Evolutionary conservation across 2,113 vertebrate species (phyloP), one percentile per base, ranked within the genome.

Genomic region (Leuciscus idus): DNA sequence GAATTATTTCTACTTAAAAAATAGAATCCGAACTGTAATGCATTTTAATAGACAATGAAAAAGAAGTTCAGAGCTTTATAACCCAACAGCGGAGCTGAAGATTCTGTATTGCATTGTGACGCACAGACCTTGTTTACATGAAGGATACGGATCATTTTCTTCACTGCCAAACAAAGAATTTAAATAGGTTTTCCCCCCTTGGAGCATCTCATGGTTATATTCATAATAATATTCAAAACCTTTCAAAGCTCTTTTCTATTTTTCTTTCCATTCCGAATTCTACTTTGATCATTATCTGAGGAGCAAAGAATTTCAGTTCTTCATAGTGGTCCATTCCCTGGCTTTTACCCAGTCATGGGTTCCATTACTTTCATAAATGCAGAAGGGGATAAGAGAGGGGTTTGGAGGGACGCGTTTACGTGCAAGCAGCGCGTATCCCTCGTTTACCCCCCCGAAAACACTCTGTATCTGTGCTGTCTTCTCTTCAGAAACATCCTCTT

Each of bases 401-500:
- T 80, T n/a, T 61, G 7, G 10, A 81, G 39, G 19, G 5, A 64
- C 26, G n/a, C 11, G 79, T 21, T 26, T 62, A 61, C 21, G 26
- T 26, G 19, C 19, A n/a, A 74, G 39, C 72, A 15, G 39, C 33
- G 33, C 10, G 30, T 23, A 57, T 59, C 19, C 11, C 30, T n/a
- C 19, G 19, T 59, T 78, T 15, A 78, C 75, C 28, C 8, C 50
- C 50, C 36, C 36, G 36, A 43, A 36, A 21, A 59, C 19, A 59
- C 2, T 10, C 61, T 12, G 48, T 43, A 17, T 46, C 66, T 43
- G 46, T 80, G 77, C 61, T 6, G 15, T 52, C 59, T 19, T 73
- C 87, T 72, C 68, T 72, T 72, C 68, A 23, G 68, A 39, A 39
- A 39, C 68, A 85, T 86, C 81, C 26, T 85, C 62, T 21, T 90